Base-by-base conservation (phyloP, 2,888 invertebrate genomes). In the Heliconius erato region DNA sequence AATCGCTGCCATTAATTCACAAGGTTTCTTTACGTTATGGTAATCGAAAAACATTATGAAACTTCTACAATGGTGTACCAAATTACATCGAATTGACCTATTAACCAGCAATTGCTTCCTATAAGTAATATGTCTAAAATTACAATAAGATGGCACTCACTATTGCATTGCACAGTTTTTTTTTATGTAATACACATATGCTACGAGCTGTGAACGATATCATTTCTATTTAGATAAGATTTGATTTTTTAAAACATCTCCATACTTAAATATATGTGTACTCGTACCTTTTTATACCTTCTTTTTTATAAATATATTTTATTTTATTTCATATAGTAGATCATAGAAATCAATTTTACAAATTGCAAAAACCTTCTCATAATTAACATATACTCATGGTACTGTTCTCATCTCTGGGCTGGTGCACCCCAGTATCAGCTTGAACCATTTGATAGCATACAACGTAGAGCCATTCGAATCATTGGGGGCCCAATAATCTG, bases 1-100 rank as follows among this genome's bases (percentile, higher is more conserved):
- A 26, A 44, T 59, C 14, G 23, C 44, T 28, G 40, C 26, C 76
- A 79, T 79, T 67, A 44, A 49, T 65, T 76, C 74, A 12, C 69
- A 82, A 79, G 59, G 69, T 76, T 79, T 76, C 44, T 49, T 67
- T 28, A 28, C 19, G 28, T 40, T 77, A 79, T 74, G 79, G 71
- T 71, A 79, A 82, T 69, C n/a, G 32, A 40, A 40, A 11, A 40
- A 40, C 11, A 40, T 40, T 40, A 32, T 28, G 28, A 67, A 28
- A 63, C 78, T 72, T 72, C 67, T 72, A 65, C 72, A 78, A 78
- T 26, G 16, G 49, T 81, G 49, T 79, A 67, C 32, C 54, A 54
- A 68, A 82, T 74, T 74, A 80, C 35, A 59, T 35, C 19, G 63
- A 63, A 63, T 40, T 26, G 59, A 59, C 16, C 59, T 63, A 63